Evolutionary conservation across 2,113 vertebrate genomes (phyloP).

Genomic region (Paracyprichromis sp.): DNA sequence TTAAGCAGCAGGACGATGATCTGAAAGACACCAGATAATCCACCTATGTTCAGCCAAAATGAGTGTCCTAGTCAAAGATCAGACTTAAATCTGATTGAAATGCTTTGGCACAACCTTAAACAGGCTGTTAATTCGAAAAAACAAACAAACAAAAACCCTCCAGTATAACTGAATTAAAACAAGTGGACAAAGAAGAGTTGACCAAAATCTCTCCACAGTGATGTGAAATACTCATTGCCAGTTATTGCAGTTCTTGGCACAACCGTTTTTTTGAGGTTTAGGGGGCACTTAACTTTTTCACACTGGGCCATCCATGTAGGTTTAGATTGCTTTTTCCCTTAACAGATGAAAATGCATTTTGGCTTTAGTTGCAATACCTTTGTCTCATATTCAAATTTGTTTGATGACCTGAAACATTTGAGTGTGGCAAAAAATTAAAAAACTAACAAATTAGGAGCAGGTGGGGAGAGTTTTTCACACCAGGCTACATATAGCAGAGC

Average conservation of each 20-base stretch:
- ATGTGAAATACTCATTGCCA: not conserved
- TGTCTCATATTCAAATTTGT: not conserved
- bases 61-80: not conserved
- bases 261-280: not conserved
- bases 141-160: not conserved
- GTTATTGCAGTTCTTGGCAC: not conserved
- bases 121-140: not conserved
- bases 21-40: not conserved
- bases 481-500: not conserved
- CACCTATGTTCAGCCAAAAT: not conserved
- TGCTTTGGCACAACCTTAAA: not conserved
- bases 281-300: not conserved
- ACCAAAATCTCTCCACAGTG: not conserved
- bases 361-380: not conserved
- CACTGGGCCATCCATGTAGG: not conserved
- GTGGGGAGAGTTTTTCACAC: not conserved
- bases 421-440: not conserved
- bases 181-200: not conserved
- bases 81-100: not conserved
- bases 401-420: not conserved
- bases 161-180: not conserved
- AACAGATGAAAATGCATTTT: not conserved
- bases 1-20: not conserved
- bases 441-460: not conserved
- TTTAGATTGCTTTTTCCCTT: not conserved